Evolutionary conservation across 2,888 invertebrate species (phyloP).

Genomic region (Drosophila niveifrons): DNA sequence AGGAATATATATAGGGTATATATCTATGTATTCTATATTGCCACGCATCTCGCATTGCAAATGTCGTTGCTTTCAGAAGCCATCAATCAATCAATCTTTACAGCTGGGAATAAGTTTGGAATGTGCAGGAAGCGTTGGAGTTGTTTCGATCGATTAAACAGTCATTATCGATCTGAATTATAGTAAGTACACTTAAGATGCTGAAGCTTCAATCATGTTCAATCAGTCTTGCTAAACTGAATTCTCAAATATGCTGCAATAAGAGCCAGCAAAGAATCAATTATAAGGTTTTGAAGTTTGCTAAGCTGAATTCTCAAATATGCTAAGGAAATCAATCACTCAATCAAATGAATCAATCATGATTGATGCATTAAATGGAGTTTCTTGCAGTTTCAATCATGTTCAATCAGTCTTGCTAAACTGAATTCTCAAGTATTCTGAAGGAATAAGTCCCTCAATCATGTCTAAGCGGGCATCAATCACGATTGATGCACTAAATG

Average conservation of each 20-base stretch:
- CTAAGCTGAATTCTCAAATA: neutral
- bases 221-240: constrained; percentile 13
- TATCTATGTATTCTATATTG: constrained; percentile 1
- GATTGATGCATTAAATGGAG: constrained; percentile 57
- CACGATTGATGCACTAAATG: constrained; percentile 57
- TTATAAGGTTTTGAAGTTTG: neutral
- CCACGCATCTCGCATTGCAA: constrained; percentile 41
- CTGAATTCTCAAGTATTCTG: neutral
- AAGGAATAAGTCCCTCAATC: constrained; percentile 25
- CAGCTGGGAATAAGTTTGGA: constrained; percentile 41
- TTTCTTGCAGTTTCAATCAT: neutral
- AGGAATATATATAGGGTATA: constrained; percentile 24
- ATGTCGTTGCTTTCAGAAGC: constrained; percentile 13
- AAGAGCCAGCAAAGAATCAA: neutral
- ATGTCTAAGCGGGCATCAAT: neutral
- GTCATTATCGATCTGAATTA: neutral
- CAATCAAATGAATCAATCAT: constrained; percentile 4
- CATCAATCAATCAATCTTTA: constrained; percentile 15
- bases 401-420: constrained; percentile 14
- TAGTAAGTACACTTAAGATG: neutral
- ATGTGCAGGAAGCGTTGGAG: constrained; percentile 60
- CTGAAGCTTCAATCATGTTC: neutral
- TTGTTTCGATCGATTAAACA: neutral
- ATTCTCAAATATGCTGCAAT: neutral
- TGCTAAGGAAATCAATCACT: constrained; percentile 18